phyloP scores from a whole-genome alignment of 2,888 invertebrate species.

The Tetanocera ferruginea region DNA sequence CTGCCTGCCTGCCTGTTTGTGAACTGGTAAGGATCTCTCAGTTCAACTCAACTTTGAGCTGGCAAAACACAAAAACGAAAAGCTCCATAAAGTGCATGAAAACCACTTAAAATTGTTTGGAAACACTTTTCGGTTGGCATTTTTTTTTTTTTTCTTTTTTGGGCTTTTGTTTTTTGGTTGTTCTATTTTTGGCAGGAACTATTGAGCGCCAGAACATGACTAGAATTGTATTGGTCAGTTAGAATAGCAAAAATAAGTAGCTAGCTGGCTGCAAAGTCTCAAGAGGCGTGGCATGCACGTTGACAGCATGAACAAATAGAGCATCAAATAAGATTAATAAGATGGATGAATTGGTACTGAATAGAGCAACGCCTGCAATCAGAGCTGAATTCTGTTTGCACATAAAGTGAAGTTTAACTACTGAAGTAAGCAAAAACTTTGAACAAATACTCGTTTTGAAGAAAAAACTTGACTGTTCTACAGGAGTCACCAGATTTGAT shows the following conservation, averaged over 20 bases:
- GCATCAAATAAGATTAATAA: constrained; percentile 28
- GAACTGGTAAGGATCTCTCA: too few relatives aligned
- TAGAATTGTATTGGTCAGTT: background rate
- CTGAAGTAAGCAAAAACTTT: too few relatives aligned
- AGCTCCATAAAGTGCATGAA: background rate
- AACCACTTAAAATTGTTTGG: constrained; percentile 20
- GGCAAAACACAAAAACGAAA: background rate
- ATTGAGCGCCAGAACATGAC: constrained; percentile 2
- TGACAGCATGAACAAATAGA: constrained; percentile 17
- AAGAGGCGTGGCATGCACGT: constrained; percentile 9
- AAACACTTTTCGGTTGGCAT: background rate
- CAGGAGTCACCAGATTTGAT: too few relatives aligned
- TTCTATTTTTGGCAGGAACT: background rate
- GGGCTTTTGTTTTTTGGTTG: too few relatives aligned
- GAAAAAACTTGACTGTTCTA: too few relatives aligned
- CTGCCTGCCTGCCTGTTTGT: background rate
- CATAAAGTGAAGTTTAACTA: too few relatives aligned
- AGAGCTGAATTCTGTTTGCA: too few relatives aligned
- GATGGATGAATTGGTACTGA: background rate
- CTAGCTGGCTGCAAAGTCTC: background rate
- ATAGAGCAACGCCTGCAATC: background rate
- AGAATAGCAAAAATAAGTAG: constrained; percentile 22
- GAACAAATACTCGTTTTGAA: too few relatives aligned
- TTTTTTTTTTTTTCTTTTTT: too few relatives aligned
- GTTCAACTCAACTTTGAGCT: too few relatives aligned